Base-by-base conservation (phyloP, 37 sponge, comb jelly and placozoan genomes). In the Ephydatia muelleri region DNA sequence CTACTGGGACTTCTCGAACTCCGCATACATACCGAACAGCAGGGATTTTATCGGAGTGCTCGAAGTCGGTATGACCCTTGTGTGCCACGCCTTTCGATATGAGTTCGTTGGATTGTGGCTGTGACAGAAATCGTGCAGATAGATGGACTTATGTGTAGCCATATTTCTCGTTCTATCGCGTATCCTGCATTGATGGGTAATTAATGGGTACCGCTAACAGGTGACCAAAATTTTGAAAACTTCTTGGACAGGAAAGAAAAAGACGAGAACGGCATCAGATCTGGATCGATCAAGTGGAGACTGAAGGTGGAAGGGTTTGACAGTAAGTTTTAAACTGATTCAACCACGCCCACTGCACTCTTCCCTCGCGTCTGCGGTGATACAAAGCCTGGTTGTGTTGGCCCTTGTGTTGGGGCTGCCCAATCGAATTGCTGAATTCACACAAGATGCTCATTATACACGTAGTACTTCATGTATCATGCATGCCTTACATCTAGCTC, bases 11-110 rank as follows among this genome's bases (percentile, higher is more conserved):
- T 69, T 69, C 70, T 69, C 70, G 3, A 40, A 43, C 21, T 57
- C 75, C 33, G 38, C 76, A 39, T 36, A 38, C 27, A 0, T 40
- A 21, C 14, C 76, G 19, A 37, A 65, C 70, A 75, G 72, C 29
- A 86, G 81, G 33, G 87, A 86, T 81, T 86, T 80, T 80, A 86
- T 86, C 12, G 87, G 76, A 72, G 5, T 86, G 75, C 80, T 73
- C 72, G 40, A 38, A 34, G 43, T 27, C 27, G 87, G 81, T 80
- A 49, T 37, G 86, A n/a, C n/a, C n/a, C n/a, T n/a, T n/a, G n/a
- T n/a, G n/a, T n/a, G n/a, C n/a, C 12, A 28, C 5, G 28, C 26
- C 79, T 66, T 4, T 81, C 9, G 27, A 81, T 69, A 1, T 19
- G 43, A 43, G 6, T 6, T 43, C 6, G 43, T 43, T 43, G n/a